phyloP scores from a whole-genome alignment of 64 coral and sea anemone genomes.

The Orbicella faveolata region DNA sequence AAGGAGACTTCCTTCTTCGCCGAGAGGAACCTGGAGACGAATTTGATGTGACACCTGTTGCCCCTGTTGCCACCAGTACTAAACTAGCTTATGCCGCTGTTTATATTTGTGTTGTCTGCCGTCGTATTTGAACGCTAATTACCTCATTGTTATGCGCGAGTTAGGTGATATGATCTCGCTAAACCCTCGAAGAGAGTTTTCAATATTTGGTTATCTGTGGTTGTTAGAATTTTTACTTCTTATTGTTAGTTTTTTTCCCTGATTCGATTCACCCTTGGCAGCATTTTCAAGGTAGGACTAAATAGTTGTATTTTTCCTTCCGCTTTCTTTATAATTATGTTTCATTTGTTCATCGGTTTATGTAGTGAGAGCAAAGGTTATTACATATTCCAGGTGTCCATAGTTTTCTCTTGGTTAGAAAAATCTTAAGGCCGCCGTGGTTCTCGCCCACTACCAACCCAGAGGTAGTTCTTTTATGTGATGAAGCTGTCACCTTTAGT shows the following conservation, averaged over 20 bases:
- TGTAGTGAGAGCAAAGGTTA: not conserved
- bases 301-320: not conserved
- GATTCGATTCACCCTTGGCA: not conserved
- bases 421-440: not conserved
- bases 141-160: slow-evolving; percentile 34
- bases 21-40: not conserved
- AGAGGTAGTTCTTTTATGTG: not conserved
- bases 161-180: slow-evolving; percentile 1
- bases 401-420: not conserved
- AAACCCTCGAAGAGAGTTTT: not conserved
- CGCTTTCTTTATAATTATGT: not conserved
- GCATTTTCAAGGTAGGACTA: slow-evolving; percentile 2
- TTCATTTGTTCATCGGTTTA: not conserved
- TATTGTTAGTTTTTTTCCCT: not conserved
- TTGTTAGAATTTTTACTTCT: not conserved
- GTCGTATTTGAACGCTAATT: not conserved
- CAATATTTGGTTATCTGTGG: slow-evolving; percentile 2
- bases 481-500: not conserved
- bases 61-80: slow-evolving; percentile 18
- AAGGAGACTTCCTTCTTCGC: not conserved
- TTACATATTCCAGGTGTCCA: not conserved
- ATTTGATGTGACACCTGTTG: not conserved
- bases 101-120: not conserved
- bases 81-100: not conserved
- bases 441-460: not conserved